Evolutionary conservation across 2,113 vertebrate species (phyloP).

Genomic region (Amblyornis subalaris): DNA sequence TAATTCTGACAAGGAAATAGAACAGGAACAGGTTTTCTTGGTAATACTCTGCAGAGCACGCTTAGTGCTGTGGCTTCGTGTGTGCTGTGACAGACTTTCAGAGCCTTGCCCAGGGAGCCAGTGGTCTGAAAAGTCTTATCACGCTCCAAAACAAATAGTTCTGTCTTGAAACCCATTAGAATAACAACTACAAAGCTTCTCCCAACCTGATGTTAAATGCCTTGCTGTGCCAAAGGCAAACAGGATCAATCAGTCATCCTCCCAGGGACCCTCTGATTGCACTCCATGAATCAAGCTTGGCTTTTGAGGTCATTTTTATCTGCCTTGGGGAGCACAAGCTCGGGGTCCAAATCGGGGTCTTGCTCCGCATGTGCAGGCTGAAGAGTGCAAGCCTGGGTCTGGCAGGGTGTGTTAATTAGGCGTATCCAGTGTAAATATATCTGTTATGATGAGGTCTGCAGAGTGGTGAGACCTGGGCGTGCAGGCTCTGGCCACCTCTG

Average conservation of each 20-base stretch:
- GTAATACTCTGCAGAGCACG: neutral
- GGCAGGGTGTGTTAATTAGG: conserved; percentile 3
- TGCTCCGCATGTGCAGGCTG: neutral
- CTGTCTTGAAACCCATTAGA: conserved; percentile 16
- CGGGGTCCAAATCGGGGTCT: neutral
- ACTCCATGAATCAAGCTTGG: neutral
- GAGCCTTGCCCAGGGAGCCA: neutral
- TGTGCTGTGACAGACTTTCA: neutral
- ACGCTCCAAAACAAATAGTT: neutral
- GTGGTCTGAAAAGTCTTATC: neutral
- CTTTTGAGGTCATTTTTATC: conserved; percentile 21
- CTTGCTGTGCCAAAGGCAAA: conserved; percentile 32
- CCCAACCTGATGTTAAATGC: conserved; percentile 23
- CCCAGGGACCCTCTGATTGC: neutral
- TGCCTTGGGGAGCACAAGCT: neutral
- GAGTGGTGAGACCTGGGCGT: neutral
- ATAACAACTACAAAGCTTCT: conserved; percentile 48
- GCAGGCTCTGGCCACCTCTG: neutral
- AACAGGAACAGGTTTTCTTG: neutral
- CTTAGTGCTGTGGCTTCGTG: neutral
- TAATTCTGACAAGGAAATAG: neutral
- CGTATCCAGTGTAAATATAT: neutral
- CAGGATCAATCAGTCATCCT: conserved; percentile 22
- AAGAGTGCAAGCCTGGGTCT: neutral
- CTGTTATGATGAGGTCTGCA: neutral